These are phyloP conservation scores for Epinephelus moara DNA, from an alignment of 2,113 vertebrate genomes.

Conservation along the genomic window DNA sequence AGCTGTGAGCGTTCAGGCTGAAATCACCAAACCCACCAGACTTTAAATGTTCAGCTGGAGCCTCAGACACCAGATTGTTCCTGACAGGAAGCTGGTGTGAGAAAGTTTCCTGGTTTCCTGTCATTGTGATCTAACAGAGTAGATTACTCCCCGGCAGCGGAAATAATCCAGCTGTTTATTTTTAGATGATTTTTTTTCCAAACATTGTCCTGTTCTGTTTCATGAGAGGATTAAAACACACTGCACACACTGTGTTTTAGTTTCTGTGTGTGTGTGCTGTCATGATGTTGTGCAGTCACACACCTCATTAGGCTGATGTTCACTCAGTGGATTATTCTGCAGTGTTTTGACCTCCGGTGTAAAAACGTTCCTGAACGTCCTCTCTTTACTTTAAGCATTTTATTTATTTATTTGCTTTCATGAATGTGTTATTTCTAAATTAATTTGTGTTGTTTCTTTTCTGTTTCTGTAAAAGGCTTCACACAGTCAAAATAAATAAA, in stretches of 20 bases:
- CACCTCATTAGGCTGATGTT: neutral
- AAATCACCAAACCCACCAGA: too few species aligned
- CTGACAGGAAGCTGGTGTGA: neutral
- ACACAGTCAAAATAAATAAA: too few species aligned
- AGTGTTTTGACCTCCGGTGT: neutral
- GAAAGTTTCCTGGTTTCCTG: constrained; percentile 16
- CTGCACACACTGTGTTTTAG: neutral
- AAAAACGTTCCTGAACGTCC: neutral
- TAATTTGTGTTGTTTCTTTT: too few species aligned
- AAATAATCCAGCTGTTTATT: constrained; percentile 23
- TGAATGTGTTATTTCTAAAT: too few species aligned
- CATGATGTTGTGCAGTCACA: neutral
- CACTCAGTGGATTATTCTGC: neutral
- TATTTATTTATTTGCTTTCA: too few species aligned
- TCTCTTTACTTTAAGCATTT: neutral
- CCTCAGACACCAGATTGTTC: too few species aligned
- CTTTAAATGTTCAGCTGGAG: too few species aligned
- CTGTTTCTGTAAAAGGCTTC: too few species aligned
- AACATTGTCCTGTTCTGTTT: constrained; percentile 13
- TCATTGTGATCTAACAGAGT: constrained; percentile 18
- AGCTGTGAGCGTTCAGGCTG: too few species aligned
- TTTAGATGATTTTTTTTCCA: constrained; percentile 1
- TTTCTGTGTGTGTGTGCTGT: neutral
- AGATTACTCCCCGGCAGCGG: neutral
- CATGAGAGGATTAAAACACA: constrained; percentile 37